These are phyloP conservation scores for Pogoniulus pusillus DNA, from an alignment of 2,797 vertebrate species.

Conservation along the genomic window DNA sequence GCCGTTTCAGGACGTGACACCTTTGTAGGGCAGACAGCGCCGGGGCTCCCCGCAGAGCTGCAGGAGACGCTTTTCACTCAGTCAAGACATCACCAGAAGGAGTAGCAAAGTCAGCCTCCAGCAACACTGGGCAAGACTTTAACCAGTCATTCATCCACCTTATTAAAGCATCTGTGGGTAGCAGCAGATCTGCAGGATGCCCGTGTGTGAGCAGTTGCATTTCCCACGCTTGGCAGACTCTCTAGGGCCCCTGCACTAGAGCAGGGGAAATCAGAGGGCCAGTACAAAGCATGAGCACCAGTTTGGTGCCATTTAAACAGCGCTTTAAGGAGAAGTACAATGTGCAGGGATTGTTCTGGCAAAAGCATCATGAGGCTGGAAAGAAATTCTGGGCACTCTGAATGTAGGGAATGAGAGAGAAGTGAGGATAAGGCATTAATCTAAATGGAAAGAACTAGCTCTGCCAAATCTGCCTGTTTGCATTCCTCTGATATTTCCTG, in stretches of 20 bases:
- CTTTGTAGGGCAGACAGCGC: accelerated
- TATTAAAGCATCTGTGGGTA: background rate
- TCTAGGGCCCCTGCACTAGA: background rate
- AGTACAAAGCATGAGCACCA: background rate
- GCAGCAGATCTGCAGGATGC: background rate
- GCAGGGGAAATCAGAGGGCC: background rate
- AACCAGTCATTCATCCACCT: slow-evolving; percentile 1
- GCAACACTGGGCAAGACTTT: background rate
- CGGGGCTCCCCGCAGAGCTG: background rate
- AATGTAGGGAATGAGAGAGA: background rate
- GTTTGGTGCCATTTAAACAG: background rate
- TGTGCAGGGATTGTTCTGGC: background rate
- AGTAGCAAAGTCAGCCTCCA: background rate
- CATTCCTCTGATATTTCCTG: background rate
- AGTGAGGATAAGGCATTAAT: background rate
- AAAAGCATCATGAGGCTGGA: background rate
- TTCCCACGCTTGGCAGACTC: background rate
- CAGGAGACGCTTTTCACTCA: background rate
- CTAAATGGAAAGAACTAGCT: background rate
- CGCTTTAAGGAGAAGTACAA: background rate
- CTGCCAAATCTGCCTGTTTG: slow-evolving; percentile 1
- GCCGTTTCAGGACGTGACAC: background rate
- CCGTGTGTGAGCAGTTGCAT: background rate
- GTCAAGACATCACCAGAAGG: background rate
- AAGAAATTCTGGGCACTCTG: background rate